Evolutionary conservation across 2,113 vertebrate genomes (phyloP).

Genomic region (Prinia subflava): DNA sequence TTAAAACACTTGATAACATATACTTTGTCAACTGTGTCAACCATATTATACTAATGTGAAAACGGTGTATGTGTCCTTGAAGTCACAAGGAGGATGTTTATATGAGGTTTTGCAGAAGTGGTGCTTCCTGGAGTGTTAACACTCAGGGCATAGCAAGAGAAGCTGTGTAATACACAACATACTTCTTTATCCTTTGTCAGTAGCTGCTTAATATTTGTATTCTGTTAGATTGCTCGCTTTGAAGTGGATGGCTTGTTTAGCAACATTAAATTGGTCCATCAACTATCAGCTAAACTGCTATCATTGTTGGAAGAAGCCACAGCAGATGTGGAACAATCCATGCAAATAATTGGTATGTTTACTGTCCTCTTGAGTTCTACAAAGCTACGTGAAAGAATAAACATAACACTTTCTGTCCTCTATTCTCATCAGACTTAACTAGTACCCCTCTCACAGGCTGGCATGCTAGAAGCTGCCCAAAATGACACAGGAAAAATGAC

Average conservation of each 20-base stretch:
- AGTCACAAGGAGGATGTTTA: slow-evolving; percentile 35
- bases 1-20: background rate
- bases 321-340: slow-evolving; percentile 82
- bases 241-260: slow-evolving; percentile 92
- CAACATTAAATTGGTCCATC: slow-evolving; percentile 91
- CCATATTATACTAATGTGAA: background rate
- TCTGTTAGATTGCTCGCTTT: slow-evolving; percentile 78
- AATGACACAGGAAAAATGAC: background rate
- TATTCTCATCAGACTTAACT: background rate
- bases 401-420: slow-evolving; percentile 16
- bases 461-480: background rate
- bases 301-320: slow-evolving; percentile 84
- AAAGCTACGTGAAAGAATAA: slow-evolving; percentile 30
- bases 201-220: slow-evolving; percentile 51
- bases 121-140: background rate
- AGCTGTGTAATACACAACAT: background rate
- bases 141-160: background rate
- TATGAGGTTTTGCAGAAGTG: background rate
- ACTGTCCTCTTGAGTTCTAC: slow-evolving; percentile 50
- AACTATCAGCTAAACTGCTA: slow-evolving; percentile 87
- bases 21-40: background rate
- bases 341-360: slow-evolving; percentile 88
- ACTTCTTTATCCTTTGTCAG: slow-evolving; percentile 1
- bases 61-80: background rate
- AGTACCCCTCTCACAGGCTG: background rate